phyloP scores from a whole-genome alignment of 2,797 vertebrate genomes.

The Darevskia mixta region DNA sequence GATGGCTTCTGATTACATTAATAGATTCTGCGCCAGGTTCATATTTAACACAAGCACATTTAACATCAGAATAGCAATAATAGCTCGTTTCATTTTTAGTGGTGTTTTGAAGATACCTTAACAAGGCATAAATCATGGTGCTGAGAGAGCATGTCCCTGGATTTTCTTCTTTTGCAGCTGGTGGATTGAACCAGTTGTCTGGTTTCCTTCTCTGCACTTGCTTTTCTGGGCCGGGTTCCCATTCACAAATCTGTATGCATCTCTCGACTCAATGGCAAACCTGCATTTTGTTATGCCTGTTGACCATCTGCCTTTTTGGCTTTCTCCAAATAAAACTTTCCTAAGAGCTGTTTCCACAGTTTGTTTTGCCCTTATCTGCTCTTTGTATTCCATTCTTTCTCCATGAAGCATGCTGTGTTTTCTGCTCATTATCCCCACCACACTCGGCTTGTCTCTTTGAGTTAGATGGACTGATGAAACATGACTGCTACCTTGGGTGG shows the following conservation, averaged over 20 bases:
- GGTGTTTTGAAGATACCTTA: background rate
- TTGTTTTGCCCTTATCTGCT: slow-evolving; percentile 2
- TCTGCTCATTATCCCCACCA: background rate
- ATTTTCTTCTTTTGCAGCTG: background rate
- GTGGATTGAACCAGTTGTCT: background rate
- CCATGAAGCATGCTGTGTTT: slow-evolving; percentile 1
- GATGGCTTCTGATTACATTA: background rate
- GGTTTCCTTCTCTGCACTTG: background rate
- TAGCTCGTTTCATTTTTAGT: background rate
- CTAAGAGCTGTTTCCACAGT: slow-evolving; percentile 41
- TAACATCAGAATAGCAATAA: background rate
- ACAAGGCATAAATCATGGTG: background rate
- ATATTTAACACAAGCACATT: background rate
- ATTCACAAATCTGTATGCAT: background rate
- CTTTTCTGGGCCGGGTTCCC: background rate
- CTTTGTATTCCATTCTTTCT: slow-evolving; percentile 17
- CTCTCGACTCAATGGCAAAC: slow-evolving; percentile 19
- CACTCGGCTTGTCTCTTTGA: background rate
- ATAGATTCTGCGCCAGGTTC: background rate
- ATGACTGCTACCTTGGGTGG: background rate
- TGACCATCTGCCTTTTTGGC: slow-evolving; percentile 4
- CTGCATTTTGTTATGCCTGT: background rate
- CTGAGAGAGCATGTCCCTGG: background rate
- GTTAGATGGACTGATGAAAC: background rate
- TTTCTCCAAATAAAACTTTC: slow-evolving; percentile 29